These are phyloP conservation scores for Nannoperca australis DNA, from an alignment of 2,797 vertebrate species.

Conservation along the genomic window DNA sequence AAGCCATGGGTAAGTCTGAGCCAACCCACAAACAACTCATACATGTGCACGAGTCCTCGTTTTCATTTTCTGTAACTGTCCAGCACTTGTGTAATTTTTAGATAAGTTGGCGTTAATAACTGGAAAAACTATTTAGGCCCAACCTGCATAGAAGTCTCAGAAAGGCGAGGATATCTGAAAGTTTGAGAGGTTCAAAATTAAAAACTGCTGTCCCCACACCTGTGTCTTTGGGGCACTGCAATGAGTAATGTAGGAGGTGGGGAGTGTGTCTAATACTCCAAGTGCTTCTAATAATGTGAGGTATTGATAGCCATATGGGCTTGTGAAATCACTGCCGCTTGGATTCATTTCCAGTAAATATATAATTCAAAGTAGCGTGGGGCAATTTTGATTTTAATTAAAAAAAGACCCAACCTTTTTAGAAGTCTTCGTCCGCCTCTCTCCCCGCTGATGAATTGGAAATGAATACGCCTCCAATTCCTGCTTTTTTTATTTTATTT, in stretches of 20 bases:
- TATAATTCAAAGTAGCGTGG: constrained; percentile 82
- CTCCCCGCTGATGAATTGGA: constrained; percentile 82
- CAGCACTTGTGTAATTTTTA: constrained; percentile 41
- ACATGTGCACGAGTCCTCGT: not conserved
- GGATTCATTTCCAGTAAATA: constrained; percentile 82
- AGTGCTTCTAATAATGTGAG: constrained; percentile 77
- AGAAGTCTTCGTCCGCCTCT: constrained; percentile 73
- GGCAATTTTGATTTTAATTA: constrained; percentile 86
- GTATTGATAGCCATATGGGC: constrained; percentile 79
- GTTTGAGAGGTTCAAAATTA: constrained; percentile 67
- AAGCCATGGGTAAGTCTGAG: constrained; percentile 91
- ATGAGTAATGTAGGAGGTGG: constrained; percentile 54
- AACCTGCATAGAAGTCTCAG: constrained; percentile 15
- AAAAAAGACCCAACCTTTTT: constrained; percentile 81
- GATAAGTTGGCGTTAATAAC: constrained; percentile 17
- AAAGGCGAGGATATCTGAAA: constrained; percentile 53
- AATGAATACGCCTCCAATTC: constrained; percentile 76
- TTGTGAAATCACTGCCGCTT: constrained; percentile 75
- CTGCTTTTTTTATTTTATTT: constrained; percentile 69
- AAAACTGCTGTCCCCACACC: constrained; percentile 67
- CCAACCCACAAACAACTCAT: not conserved
- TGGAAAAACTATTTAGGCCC: constrained; percentile 18
- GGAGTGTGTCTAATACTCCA: constrained; percentile 71
- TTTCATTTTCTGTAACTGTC: constrained; percentile 19
- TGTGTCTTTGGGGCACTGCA: constrained; percentile 69